Evolutionary conservation across 30 jellyfish, hydroid and myxozoan genomes (phyloP), one percentile per base, ranked within the genome.

Genomic region (Turritopsis rubra): DNA sequence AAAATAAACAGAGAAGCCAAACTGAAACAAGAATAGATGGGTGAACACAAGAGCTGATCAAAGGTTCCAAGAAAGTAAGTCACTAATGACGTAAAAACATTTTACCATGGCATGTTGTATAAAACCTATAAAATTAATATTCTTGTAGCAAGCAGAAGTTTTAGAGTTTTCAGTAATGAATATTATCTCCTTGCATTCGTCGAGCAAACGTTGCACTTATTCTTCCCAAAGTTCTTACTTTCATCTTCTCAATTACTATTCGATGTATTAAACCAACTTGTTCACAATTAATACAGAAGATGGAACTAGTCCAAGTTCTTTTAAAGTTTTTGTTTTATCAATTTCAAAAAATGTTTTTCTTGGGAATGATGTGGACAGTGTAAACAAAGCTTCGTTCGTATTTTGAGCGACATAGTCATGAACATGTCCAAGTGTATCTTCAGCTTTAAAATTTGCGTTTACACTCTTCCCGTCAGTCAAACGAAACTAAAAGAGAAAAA

Each of bases 301-400:
- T 4, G 98, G 98, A 1, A 92, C 96, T 8, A 92, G 90, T n/a
- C 96, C 98, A 27, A 92, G 71, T 29, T 88, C 98, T 29, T 86
- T 85, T 53, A 92, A 30, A 29, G 96, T 87, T 87, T 52, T 81
- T 1, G 81, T 18, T 96, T 87, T 92, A 54, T 92, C 95, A 5
- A 83, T 80, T 20, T 84, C 87, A 0, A 85, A 70, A 79, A 87
- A 92, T 73, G 93, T 85, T 72, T 84, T 92, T 72, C 96, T 81
- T 65, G 98, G 98, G 80, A 87, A 88, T 3, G 98, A 79, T 72
- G 98, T 92, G 93, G 91, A 83, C 29, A 92, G 90, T 19, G 89
- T 85, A 28, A 83, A 86, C 72, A 95, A 95, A 21, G 88, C 23
- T 54, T 92, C 96, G 74, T 75, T 88, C 5, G 96, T 86, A 81